phyloP scores from a whole-genome alignment of 2,797 vertebrate species.

The Eospalax fontanierii region DNA sequence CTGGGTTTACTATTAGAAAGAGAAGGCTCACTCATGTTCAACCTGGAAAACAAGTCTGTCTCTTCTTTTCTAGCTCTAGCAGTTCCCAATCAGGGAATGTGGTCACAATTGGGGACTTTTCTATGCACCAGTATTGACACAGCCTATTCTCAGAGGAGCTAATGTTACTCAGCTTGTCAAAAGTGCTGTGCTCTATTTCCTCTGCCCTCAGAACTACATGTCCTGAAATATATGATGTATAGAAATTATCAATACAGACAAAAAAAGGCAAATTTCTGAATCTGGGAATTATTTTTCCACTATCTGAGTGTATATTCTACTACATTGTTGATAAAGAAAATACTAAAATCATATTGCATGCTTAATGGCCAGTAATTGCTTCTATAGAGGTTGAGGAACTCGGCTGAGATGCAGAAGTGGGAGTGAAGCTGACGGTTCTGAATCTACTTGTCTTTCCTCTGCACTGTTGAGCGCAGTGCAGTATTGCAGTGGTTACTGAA shows the following conservation, averaged over 20 bases:
- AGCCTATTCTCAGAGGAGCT: background rate
- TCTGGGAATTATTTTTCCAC: conserved; percentile 45
- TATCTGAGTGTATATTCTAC: conserved; percentile 13
- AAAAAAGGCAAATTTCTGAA: conserved; percentile 61
- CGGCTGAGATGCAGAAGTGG: background rate
- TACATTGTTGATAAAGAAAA: conserved; percentile 47
- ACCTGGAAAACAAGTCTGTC: background rate
- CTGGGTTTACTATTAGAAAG: conserved; percentile 34
- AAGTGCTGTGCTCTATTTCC: background rate
- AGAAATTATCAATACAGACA: conserved; percentile 39
- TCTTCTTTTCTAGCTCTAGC: background rate
- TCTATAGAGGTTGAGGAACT: conserved; percentile 9
- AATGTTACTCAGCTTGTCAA: background rate
- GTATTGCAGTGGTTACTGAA: background rate
- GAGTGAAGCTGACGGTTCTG: background rate
- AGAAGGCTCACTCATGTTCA: background rate
- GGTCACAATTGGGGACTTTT: background rate
- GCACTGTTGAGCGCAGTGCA: background rate
- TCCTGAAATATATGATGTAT: background rate
- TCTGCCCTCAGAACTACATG: background rate
- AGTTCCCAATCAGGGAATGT: background rate
- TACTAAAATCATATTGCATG: background rate
- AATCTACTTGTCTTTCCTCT: background rate
- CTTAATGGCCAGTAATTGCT: background rate
- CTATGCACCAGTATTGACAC: background rate